phyloP scores from a whole-genome alignment of 2,888 invertebrate species.

The Eupeodes latifasciatus region DNA sequence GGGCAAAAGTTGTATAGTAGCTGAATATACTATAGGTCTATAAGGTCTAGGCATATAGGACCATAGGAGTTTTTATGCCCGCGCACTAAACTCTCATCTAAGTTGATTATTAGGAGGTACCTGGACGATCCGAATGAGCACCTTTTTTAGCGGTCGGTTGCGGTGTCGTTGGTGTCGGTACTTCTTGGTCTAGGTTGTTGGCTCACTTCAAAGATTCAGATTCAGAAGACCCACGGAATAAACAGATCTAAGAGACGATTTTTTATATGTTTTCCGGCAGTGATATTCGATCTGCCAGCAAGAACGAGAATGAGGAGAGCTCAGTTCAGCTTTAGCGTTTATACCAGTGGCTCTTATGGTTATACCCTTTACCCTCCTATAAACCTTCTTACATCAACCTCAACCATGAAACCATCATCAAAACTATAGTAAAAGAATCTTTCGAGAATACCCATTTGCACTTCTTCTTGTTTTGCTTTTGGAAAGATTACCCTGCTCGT shows the following conservation, averaged over 20 bases:
- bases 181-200: too few species aligned
- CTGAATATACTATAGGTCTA: too few species aligned
- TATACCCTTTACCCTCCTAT: too few species aligned
- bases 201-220: conserved; percentile 4
- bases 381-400: too few species aligned
- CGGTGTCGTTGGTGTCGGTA: too few species aligned
- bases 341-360: conserved; percentile 42
- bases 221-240: conserved; percentile 32
- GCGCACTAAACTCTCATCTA: conserved; percentile 72
- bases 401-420: conserved; percentile 12
- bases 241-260: conserved; percentile 72
- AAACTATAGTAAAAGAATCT: not conserved
- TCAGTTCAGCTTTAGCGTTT: not conserved
- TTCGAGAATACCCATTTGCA: conserved; percentile 62
- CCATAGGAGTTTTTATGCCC: conserved; percentile 14
- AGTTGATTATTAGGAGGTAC: conserved; percentile 71
- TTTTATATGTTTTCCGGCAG: conserved; percentile 75
- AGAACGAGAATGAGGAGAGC: conserved; percentile 33
- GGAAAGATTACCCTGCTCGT: conserved; percentile 31
- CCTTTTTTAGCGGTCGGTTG: not conserved
- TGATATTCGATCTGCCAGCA: conserved; percentile 70
- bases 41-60: too few species aligned
- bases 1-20: conserved; percentile 53
- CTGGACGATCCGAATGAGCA: conserved; percentile 47
- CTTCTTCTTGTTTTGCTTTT: conserved; percentile 36